Percentiles rank a stretch among this genome's conserved stretches.
These are phyloP conservation scores for Rhynchomys soricoides DNA, from an alignment of 2,113 vertebrate genomes.

Conservation along the genomic window DNA sequence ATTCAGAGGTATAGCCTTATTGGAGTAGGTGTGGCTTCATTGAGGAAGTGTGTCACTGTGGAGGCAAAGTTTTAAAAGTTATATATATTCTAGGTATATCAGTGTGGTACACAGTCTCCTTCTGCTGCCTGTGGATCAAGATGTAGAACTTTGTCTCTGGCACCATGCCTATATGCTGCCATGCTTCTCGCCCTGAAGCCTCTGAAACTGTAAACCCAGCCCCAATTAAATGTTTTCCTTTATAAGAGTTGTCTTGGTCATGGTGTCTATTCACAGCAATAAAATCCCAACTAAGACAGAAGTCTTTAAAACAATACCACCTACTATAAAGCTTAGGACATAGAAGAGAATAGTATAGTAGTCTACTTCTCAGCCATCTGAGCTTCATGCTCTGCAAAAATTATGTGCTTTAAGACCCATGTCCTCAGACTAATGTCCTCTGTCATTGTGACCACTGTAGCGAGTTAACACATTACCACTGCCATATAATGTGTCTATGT, in stretches of 20 bases:
- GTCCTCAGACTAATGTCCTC: neutral
- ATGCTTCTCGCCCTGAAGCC: neutral
- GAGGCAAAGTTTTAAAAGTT: neutral
- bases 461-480: constrained; percentile 26
- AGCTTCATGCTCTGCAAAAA: neutral
- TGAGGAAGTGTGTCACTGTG: neutral
- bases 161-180: neutral
- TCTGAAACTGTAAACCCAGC: neutral
- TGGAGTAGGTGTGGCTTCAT: neutral
- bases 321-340: neutral
- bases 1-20: neutral
- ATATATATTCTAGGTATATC: neutral
- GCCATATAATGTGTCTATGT: neutral
- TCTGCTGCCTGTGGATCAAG: neutral
- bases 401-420: neutral
- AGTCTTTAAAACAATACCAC: neutral
- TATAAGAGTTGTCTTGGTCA: neutral
- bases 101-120: neutral
- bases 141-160: neutral
- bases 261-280: neutral
- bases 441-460: neutral
- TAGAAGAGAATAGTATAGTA: neutral
- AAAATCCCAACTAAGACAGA: neutral
- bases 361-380: neutral
- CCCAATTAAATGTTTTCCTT: neutral